Conservation (phyloP, 2,113 vertebrate species). For the Sardina pilchardus region DNA sequence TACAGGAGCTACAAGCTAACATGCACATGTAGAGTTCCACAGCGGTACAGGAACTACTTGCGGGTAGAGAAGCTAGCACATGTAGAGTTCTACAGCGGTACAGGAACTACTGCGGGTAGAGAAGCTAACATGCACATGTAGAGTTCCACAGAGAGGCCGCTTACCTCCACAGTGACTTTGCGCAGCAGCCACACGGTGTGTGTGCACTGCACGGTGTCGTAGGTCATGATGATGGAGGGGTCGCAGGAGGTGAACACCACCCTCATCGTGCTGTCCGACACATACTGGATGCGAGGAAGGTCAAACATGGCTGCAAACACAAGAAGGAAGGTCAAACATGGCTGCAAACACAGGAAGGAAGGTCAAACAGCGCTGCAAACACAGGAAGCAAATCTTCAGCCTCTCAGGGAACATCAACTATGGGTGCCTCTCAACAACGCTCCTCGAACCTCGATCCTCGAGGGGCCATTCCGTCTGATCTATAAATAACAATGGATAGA, state of each 20-base stretch:
- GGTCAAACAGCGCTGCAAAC: conserved; percentile 77
- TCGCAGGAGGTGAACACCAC: conserved; percentile 84
- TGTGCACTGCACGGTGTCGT: conserved; percentile 83
- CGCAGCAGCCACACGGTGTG: conserved; percentile 90
- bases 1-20: no score
- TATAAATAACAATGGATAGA: no score
- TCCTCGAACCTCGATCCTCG: no score
- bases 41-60: not conserved
- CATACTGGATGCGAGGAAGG: conserved; percentile 83
- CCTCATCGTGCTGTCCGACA: conserved; percentile 81
- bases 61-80: not conserved
- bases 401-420: no score
- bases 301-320: conserved; percentile 76
- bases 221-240: conserved; percentile 91
- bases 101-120: no score
- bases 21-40: no score
- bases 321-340: conserved; percentile 73
- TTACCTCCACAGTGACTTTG: conserved; percentile 87
- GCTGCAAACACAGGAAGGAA: conserved; percentile 66
- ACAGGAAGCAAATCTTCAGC: conserved; percentile 11
- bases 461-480: no score
- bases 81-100: no score
- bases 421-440: no score
- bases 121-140: no score
- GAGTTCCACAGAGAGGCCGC: not conserved